These are phyloP conservation scores for Burhinus bistriatus DNA, from an alignment of 2,113 vertebrate species.

Conservation along the genomic window DNA sequence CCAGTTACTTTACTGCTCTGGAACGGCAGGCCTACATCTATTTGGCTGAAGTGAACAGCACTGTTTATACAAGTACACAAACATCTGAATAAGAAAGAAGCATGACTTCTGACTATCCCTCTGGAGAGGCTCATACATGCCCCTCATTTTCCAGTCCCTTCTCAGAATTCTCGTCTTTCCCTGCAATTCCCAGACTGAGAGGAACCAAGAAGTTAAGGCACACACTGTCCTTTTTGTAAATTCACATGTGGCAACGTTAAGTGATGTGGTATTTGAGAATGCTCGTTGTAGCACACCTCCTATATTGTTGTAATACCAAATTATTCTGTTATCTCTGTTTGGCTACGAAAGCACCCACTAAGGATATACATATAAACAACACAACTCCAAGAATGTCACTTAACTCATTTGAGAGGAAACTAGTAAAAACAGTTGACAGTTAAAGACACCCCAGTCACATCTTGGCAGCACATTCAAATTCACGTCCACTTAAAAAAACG, in stretches of 20 bases:
- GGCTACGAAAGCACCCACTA: neutral
- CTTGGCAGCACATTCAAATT: neutral
- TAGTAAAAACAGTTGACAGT: neutral
- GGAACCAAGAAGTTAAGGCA: neutral
- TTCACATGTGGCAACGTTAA: rapidly evolving
- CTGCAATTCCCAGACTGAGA: neutral
- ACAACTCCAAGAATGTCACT: neutral
- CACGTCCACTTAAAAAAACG: neutral
- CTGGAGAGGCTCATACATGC: neutral
- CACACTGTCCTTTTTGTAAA: neutral
- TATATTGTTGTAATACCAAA: neutral
- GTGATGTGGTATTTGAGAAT: neutral
- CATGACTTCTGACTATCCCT: neutral
- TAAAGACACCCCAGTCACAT: neutral
- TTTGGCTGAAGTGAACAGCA: neutral
- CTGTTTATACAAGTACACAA: neutral
- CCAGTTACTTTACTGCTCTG: neutral
- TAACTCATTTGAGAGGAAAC: neutral
- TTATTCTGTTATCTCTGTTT: neutral
- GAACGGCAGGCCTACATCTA: neutral
- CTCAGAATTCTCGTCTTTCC: neutral
- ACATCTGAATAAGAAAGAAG: neutral
- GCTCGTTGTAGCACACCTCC: neutral
- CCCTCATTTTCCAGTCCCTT: neutral
- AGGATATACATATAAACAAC: neutral